Conservation (phyloP, 2,113 vertebrate species). For the Psephotus haematonotus region DNA sequence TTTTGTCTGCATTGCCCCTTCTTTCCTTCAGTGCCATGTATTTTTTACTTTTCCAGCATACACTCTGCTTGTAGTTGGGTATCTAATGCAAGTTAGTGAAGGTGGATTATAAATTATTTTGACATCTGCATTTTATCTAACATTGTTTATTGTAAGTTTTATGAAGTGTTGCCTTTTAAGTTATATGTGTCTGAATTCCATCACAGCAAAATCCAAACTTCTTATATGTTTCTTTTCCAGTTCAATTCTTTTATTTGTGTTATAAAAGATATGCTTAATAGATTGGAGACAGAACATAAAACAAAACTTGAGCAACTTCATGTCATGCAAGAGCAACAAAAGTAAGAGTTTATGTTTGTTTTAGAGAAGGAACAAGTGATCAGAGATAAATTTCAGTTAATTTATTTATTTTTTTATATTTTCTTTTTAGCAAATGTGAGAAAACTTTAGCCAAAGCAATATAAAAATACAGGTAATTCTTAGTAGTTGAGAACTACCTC, state of each 20-base stretch:
- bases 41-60: not conserved
- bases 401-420: not conserved
- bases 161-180: not conserved
- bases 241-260: slow-evolving; percentile 98
- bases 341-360: slow-evolving; percentile 70
- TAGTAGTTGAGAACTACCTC: not conserved
- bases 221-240: slow-evolving; percentile 77
- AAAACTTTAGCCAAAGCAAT: not conserved
- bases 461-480: not conserved
- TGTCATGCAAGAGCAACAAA: slow-evolving; percentile 96
- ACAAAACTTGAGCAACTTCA: slow-evolving; percentile 98
- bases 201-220: slow-evolving; percentile 4
- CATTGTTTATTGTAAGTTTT: not conserved
- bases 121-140: not conserved
- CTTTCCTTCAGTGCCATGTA: not conserved
- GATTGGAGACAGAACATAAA: slow-evolving; percentile 95
- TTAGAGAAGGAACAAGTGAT: not conserved
- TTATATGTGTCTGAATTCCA: not conserved
- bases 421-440: not conserved
- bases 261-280: slow-evolving; percentile 94
- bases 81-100: not conserved
- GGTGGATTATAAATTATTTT: not conserved
- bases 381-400: not conserved
- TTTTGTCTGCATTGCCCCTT: not conserved
- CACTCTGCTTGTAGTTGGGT: not conserved